Conservation (phyloP, 2,888 invertebrate genomes). For the Apotomis betuletana region DNA sequence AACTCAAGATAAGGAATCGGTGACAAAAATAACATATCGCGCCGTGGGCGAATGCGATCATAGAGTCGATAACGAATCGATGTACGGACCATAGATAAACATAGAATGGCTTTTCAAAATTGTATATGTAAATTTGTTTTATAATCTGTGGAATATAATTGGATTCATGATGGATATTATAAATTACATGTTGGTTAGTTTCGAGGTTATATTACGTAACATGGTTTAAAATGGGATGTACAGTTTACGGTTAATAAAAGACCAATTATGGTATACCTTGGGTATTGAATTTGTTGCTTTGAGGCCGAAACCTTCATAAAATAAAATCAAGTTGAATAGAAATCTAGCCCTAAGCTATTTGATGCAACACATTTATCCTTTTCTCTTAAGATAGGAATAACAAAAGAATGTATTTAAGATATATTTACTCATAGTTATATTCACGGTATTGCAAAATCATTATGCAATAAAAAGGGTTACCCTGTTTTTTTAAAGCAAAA, state of each 20-base stretch:
- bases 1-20: conserved; percentile 53
- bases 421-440: too few species aligned
- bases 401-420: too few species aligned
- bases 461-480: too few species aligned
- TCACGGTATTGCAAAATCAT: too few species aligned
- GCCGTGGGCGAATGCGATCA: conserved; percentile 53
- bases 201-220: conserved; percentile 31
- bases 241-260: conserved; percentile 22
- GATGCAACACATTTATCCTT: neutral
- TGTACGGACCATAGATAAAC: conserved; percentile 49
- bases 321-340: conserved; percentile 6
- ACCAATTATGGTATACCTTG: conserved; percentile 30
- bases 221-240: conserved; percentile 18
- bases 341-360: neutral
- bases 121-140: conserved; percentile 56
- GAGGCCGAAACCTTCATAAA: conserved; percentile 1
- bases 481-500: too few species aligned
- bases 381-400: neutral
- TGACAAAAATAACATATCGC: conserved; percentile 60
- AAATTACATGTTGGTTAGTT: conserved; percentile 37
- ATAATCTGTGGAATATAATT: conserved; percentile 41
- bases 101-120: conserved; percentile 52
- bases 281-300: conserved; percentile 9
- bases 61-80: conserved; percentile 49
- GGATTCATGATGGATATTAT: conserved; percentile 38